These are phyloP conservation scores for Ursus arctos DNA, from an alignment of 2,113 vertebrate genomes.

Conservation along the genomic window DNA sequence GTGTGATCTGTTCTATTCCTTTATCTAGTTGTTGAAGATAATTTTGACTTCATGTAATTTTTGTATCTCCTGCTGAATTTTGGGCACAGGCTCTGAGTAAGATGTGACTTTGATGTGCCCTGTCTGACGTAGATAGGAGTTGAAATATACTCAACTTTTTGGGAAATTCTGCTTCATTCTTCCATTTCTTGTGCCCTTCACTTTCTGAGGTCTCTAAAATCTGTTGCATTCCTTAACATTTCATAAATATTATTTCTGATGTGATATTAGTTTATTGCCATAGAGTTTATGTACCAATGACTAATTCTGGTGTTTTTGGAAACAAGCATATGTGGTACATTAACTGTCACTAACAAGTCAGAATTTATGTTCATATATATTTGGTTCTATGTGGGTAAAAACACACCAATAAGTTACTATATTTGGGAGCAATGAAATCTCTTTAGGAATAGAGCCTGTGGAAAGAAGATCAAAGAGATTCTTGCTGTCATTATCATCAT, in stretches of 20 bases:
- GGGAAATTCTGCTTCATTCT: neutral
- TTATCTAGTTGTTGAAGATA: neutral
- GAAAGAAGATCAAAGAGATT: neutral
- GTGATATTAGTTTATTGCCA: neutral
- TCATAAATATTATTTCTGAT: neutral
- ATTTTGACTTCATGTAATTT: neutral
- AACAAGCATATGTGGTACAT: conserved; percentile 9
- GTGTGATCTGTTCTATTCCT: neutral
- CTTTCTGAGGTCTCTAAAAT: neutral
- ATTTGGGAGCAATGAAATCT: neutral
- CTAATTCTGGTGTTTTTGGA: neutral
- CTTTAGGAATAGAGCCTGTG: neutral
- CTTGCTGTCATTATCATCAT: neutral
- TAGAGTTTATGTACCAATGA: neutral
- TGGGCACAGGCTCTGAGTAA: neutral
- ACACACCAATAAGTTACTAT: neutral
- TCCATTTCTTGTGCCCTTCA: neutral
- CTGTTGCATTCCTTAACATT: neutral
- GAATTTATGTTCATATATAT: neutral
- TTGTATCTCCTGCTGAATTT: conserved; percentile 11
- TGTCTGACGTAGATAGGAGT: neutral
- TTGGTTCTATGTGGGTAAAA: neutral
- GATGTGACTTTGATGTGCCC: neutral
- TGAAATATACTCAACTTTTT: neutral
- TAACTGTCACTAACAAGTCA: neutral